phyloP scores from a whole-genome alignment of 2,888 invertebrate species.

The Heliconius sara region DNA sequence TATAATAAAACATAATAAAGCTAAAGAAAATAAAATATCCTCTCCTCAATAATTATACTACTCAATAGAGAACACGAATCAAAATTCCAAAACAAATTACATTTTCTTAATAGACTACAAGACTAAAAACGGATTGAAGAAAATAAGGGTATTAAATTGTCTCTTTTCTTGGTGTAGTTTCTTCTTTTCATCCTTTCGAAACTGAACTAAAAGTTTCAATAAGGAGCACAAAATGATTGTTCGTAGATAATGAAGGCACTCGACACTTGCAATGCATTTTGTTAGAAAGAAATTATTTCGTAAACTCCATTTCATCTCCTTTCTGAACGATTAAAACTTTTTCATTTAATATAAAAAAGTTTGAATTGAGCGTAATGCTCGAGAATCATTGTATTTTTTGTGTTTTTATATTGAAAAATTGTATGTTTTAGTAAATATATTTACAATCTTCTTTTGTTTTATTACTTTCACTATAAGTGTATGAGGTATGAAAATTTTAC shows the following conservation, averaged over 20 bases:
- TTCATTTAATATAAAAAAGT: conserved; percentile 10
- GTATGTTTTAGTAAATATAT: neutral
- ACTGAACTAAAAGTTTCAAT: neutral
- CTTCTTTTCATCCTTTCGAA: neutral
- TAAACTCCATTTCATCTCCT: conserved; percentile 29
- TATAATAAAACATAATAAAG: too few relatives aligned
- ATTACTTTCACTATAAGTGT: neutral
- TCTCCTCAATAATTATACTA: too few relatives aligned
- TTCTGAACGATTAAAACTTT: conserved; percentile 32
- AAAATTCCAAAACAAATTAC: neutral
- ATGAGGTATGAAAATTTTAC: too few relatives aligned
- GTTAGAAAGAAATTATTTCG: conserved; percentile 31
- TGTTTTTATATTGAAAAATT: neutral
- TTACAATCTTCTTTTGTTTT: neutral
- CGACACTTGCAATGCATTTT: conserved; percentile 24
- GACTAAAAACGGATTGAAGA: neutral
- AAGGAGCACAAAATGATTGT: conserved; percentile 7
- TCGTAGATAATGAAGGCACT: conserved; percentile 21
- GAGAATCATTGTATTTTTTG: neutral
- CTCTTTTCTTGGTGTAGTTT: neutral
- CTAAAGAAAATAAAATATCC: too few relatives aligned
- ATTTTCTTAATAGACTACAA: neutral
- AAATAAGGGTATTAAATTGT: neutral
- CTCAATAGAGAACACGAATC: too few relatives aligned
- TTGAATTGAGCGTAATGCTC: neutral